These are phyloP conservation scores for Rhodeus uyekii DNA, from an alignment of 2,797 vertebrate species.

Conservation along the genomic window DNA sequence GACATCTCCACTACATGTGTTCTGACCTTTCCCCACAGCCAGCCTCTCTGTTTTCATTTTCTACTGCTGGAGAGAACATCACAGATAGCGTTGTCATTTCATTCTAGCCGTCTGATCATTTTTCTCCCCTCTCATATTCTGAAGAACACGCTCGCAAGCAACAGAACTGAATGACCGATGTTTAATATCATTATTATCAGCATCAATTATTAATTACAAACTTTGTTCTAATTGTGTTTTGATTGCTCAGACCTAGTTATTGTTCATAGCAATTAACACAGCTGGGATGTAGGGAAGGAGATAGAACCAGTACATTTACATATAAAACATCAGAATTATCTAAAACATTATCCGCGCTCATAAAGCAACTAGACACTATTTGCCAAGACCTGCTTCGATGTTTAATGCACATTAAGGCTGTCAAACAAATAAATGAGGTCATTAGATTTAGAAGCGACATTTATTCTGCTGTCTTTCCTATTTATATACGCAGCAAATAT, in stretches of 20 bases:
- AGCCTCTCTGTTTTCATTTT: conserved; percentile 94
- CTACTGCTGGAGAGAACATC: conserved; percentile 91
- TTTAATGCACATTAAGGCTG: neutral
- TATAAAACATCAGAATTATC: neutral
- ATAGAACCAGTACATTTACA: neutral
- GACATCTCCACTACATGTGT: conserved; percentile 93
- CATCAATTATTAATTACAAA: conserved; percentile 22
- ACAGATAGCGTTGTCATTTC: conserved; percentile 81
- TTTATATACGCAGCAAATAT: neutral
- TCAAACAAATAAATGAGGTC: neutral
- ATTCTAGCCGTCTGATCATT: conserved; percentile 73
- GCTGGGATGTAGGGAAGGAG: neutral
- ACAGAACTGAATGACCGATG: conserved; percentile 10
- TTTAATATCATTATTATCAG: conserved; percentile 18
- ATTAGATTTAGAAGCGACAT: neutral
- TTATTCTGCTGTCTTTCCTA: neutral
- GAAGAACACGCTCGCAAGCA: conserved; percentile 15
- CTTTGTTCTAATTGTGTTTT: conserved; percentile 12
- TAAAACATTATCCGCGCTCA: neutral
- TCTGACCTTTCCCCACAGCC: conserved; percentile 92
- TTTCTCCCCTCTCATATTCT: conserved; percentile 72
- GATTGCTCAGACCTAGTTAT: conserved; percentile 17
- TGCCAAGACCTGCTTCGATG: neutral
- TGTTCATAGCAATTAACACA: conserved; percentile 18
- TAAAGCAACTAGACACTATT: neutral